Conservation (phyloP, 1,140 invertebrate genomes). For the Anastatus disparis region DNA sequence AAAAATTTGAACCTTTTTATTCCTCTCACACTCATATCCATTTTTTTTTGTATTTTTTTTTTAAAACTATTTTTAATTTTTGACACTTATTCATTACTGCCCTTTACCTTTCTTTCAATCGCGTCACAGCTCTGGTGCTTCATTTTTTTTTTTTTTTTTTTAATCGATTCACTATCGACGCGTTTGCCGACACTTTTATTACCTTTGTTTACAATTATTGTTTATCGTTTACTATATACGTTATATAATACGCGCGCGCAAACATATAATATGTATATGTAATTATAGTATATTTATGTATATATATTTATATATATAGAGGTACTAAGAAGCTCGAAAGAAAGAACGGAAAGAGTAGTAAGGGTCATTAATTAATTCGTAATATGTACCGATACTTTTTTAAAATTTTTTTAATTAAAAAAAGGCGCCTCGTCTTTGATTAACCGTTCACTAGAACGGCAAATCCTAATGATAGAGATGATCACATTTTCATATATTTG, state of each 20-base stretch:
- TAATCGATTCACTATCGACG: conserved; percentile 26
- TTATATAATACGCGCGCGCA: conserved; percentile 37
- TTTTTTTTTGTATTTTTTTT: conserved; percentile 11
- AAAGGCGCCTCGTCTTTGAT: conserved; percentile 39
- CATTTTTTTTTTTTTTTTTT: conserved; percentile 25
- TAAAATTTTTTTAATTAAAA: conserved; percentile 38
- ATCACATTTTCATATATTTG: conserved; percentile 46
- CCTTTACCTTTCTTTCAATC: conserved; percentile 39
- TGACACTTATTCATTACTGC: conserved; percentile 40
- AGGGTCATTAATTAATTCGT: conserved; percentile 39
- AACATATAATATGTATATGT: conserved; percentile 21
- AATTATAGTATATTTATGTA: not conserved
- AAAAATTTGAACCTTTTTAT: conserved; percentile 22
- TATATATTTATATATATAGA: conserved; percentile 31
- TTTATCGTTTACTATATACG: conserved; percentile 27
- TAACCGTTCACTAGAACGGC: conserved; percentile 26
- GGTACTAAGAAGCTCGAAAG: conserved; percentile 45
- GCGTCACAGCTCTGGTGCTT: conserved; percentile 42
- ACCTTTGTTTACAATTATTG: conserved; percentile 36
- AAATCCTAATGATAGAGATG: conserved; percentile 43
- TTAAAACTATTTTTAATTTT: conserved; percentile 4
- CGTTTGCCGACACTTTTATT: conserved; percentile 15
- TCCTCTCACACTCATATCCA: not conserved
- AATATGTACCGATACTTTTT: not conserved
- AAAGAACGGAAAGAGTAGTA: conserved; percentile 43